These are phyloP conservation scores for Takifugu flavidus DNA, from an alignment of 2,113 vertebrate genomes.

Conservation along the genomic window DNA sequence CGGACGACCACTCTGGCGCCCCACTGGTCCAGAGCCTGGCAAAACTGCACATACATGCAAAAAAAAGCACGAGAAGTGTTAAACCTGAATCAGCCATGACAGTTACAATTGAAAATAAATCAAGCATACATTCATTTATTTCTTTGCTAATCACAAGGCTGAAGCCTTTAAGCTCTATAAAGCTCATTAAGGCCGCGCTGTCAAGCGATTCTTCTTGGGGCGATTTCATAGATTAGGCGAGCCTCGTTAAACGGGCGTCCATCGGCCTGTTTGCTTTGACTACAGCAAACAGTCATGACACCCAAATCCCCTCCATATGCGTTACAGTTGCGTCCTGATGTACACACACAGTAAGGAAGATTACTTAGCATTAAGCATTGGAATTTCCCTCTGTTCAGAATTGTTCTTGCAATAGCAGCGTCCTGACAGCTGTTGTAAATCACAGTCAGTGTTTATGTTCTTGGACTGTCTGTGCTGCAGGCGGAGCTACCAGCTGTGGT, in stretches of 20 bases:
- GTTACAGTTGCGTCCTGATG: background rate
- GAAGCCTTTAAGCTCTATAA: background rate
- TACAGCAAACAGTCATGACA: background rate
- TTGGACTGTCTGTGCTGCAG: slow-evolving; percentile 44
- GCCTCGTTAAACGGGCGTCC: background rate
- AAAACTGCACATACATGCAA: too few relatives aligned
- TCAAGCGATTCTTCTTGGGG: too few relatives aligned
- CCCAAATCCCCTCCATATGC: background rate
- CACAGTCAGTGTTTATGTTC: slow-evolving; percentile 46
- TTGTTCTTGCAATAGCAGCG: slow-evolving; percentile 5
- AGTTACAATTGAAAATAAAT: too few relatives aligned
- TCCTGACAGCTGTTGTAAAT: slow-evolving; percentile 38
- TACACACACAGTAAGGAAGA: background rate
- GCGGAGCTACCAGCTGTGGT: slow-evolving; percentile 46
- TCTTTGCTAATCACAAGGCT: background rate
- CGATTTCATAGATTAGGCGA: background rate
- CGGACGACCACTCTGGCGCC: too few relatives aligned
- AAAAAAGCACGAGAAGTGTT: too few relatives aligned
- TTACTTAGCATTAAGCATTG: background rate
- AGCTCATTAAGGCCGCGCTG: too few relatives aligned
- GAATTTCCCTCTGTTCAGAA: slow-evolving; percentile 4
- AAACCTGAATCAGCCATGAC: too few relatives aligned
- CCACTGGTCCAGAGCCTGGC: too few relatives aligned
- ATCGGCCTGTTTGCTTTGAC: background rate
- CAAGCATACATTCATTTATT: too few relatives aligned